These are phyloP conservation scores for Squalus acanthias DNA, from an alignment of 2,797 vertebrate species.

Conservation along the genomic window DNA sequence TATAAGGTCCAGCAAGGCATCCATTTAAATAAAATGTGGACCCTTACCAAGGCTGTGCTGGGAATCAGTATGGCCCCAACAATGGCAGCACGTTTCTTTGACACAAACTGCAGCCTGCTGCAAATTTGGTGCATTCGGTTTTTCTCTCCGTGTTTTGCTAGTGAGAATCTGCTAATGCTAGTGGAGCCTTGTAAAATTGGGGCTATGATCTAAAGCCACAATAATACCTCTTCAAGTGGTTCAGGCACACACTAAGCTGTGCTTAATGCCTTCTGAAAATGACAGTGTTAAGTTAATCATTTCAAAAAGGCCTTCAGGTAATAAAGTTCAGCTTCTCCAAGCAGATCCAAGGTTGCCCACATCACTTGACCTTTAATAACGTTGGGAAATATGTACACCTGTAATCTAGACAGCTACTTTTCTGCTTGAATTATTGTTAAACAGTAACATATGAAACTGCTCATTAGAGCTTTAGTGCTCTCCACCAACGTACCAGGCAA, in stretches of 20 bases:
- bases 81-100: background rate
- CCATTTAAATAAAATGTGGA: background rate
- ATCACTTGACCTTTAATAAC: background rate
- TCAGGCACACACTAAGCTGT: background rate
- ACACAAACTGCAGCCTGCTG: background rate
- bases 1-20: background rate
- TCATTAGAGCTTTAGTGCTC: background rate
- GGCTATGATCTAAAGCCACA: background rate
- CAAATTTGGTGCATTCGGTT: background rate
- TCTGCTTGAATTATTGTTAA: slow-evolving; percentile 25
- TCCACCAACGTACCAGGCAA: background rate
- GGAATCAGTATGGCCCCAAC: background rate
- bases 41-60: background rate
- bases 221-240: background rate
- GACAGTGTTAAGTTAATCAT: slow-evolving; percentile 4
- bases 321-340: background rate
- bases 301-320: background rate
- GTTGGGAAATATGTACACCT: background rate
- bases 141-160: background rate
- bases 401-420: background rate
- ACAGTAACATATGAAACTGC: background rate
- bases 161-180: background rate
- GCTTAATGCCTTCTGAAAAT: slow-evolving; percentile 10
- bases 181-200: background rate
- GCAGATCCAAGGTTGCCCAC: background rate